Conservation (phyloP, 2,113 vertebrate genomes). For the Halichoeres trimaculatus region DNA sequence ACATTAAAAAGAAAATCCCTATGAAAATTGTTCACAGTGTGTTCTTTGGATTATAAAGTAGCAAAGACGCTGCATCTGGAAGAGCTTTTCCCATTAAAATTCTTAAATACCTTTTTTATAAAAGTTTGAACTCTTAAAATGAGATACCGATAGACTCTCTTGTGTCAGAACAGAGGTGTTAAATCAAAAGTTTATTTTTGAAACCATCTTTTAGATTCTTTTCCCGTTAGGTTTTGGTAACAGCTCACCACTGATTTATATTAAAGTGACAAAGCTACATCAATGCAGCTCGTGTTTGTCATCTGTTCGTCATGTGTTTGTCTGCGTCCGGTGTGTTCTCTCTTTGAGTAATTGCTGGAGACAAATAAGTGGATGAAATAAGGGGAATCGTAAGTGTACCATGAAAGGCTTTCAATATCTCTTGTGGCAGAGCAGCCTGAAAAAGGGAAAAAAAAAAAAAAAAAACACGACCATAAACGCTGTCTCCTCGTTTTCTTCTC, state of each 20-base stretch:
- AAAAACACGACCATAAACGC: constrained; percentile 64
- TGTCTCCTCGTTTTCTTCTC: constrained; percentile 66
- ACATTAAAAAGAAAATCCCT: not conserved
- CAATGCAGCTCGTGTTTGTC: constrained; percentile 41
- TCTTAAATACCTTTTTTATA: not conserved
- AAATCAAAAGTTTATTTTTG: not conserved
- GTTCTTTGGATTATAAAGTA: not conserved
- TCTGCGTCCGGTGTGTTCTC: constrained; percentile 24
- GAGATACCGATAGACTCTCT: not conserved
- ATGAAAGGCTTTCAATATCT: constrained; percentile 79
- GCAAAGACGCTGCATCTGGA: not conserved
- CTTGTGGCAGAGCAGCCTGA: constrained; percentile 62
- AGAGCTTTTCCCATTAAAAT: not conserved
- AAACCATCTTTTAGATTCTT: not conserved
- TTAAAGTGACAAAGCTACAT: constrained; percentile 42
- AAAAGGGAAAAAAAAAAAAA: constrained; percentile 39
- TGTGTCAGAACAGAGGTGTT: not conserved
- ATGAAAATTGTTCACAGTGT: constrained; percentile 5
- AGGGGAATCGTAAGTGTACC: constrained; percentile 62
- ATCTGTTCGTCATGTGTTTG: constrained; percentile 52
- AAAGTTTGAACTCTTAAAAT: not conserved
- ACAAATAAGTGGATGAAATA: constrained; percentile 75
- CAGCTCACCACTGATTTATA: constrained; percentile 12
- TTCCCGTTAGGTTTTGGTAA: not conserved
- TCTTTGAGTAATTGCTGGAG: constrained; percentile 65